Base-by-base conservation (phyloP, 1,140 invertebrate species). In the Drosophila saltans region DNA sequence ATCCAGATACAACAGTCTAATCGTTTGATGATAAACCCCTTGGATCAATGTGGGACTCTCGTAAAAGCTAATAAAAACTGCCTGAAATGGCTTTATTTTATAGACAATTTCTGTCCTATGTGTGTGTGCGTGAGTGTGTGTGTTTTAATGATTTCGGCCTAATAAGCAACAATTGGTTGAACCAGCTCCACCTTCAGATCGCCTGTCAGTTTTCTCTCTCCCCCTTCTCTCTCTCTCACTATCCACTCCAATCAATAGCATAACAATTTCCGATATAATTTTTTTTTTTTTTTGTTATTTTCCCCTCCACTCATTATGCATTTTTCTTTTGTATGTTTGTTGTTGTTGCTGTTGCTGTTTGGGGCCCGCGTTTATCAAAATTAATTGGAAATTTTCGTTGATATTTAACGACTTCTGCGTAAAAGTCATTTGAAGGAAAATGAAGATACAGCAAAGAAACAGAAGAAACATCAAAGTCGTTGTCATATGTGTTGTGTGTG, bases 321-420 rank as follows among this genome's bases (percentile, higher is more conserved):
- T 43, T 55, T 65, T 67, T 45, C 58, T 66, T 70, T 52, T 59
- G 21, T 28, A 28, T 59, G 40, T 55, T 66, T 61, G 30, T 64
- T 62, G 58, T 71, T 57, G 65, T 65, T 48, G 68, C 58, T 40
- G 70, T 5, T 69, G 59, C 48, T 57, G 43, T 33, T 24, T 43
- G 72, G 76, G 80, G 69, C 69, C 41, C 71, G 78, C 78, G 85
- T 89, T 89, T 89, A 89, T 89, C 84, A 89, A 89, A 88, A 89
- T 89, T 89, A 89, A 89, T 89, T 89, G 84, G 75, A 89, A 89
- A 89, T 88, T 88, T 88, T 89, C 80, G 84, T 89, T 80, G 84
- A 89, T 89, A 80, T 88, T 89, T 89, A 89, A 89, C 85, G 84
- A 89, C 84, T 89, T 89, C 84, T 89, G 85, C 66, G 80, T 89